Evolutionary conservation across 2,888 invertebrate species (phyloP).

Genomic region (Exocentrus adspersus): DNA sequence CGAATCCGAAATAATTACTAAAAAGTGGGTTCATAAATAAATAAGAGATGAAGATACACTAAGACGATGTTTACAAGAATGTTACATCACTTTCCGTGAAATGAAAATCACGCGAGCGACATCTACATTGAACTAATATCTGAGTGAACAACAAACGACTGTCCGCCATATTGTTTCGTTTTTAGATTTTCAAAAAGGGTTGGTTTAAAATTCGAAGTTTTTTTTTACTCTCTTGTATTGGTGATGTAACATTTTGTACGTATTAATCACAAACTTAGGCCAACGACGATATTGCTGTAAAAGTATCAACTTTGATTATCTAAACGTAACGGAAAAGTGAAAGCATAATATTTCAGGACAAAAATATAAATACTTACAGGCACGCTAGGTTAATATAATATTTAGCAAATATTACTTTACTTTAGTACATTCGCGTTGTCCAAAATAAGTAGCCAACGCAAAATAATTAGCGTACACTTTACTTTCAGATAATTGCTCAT

Average conservation of each 20-base stretch:
- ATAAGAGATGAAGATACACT: conserved; percentile 17
- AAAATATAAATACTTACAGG: conserved; percentile 49
- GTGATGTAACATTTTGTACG: conserved; percentile 14
- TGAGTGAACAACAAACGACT: no score
- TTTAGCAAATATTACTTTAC: conserved; percentile 56
- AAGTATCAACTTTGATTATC: conserved; percentile 24
- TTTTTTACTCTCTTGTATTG: no score
- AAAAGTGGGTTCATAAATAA: no score
- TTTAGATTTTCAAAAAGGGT: no score
- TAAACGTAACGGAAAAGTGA: conserved; percentile 20
- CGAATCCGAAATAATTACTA: no score
- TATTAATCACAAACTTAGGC: conserved; percentile 34
- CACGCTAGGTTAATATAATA: conserved; percentile 51
- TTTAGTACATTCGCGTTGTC: conserved; percentile 48
- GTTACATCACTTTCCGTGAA: conserved; percentile 31
- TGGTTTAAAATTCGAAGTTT: no score
- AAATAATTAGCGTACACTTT: conserved; percentile 37
- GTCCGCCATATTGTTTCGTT: no score
- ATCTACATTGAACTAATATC: no score
- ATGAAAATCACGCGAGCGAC: no score
- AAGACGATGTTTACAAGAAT: conserved; percentile 12
- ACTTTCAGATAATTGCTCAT: conserved; percentile 19
- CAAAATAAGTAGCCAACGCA: conserved; percentile 45
- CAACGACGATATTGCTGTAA: conserved; percentile 42
- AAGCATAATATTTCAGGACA: conserved; percentile 37